A percentile compares a stretch with the other conserved stretches of the same genome.
Evolutionary conservation across 2,113 vertebrate genomes (phyloP).

Genomic region (Meriones unguiculatus): DNA sequence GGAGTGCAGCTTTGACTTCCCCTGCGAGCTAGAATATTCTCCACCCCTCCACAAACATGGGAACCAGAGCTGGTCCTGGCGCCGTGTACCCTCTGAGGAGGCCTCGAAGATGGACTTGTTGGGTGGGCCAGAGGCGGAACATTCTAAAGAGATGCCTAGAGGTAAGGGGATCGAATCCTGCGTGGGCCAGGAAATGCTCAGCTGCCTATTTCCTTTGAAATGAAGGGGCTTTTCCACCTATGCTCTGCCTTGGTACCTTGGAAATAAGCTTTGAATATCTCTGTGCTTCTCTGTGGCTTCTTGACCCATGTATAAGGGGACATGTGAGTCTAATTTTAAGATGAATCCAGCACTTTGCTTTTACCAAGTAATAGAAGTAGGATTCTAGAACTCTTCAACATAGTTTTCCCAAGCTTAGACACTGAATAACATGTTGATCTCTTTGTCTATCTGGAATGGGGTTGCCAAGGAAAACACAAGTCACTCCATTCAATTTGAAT

Average conservation of each 20-base stretch:
- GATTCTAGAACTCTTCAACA: conserved; percentile 1
- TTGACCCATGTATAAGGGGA: background rate
- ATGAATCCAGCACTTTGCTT: background rate
- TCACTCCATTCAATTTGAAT: conserved; percentile 15
- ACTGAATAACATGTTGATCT: conserved; percentile 13
- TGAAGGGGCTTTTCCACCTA: background rate
- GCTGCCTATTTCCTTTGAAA: background rate
- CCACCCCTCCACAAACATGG: conserved; percentile 76
- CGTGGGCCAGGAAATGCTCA: background rate
- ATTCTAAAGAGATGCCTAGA: conserved; percentile 85
- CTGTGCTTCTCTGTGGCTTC: background rate
- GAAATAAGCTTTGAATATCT: background rate
- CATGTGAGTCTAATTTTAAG: background rate
- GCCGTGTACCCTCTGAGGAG: conserved; percentile 85
- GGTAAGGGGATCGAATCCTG: conserved; percentile 80
- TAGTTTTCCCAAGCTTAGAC: background rate
- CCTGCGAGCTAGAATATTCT: conserved; percentile 89
- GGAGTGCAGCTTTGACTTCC: conserved; percentile 90
- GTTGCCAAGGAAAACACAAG: background rate
- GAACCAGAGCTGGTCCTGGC: conserved; percentile 82
- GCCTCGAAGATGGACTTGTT: conserved; percentile 81
- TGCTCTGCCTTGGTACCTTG: background rate
- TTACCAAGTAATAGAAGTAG: background rate
- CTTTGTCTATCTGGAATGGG: background rate
- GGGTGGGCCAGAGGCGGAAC: conserved; percentile 80